Evolutionary conservation across 2,113 vertebrate genomes (phyloP), one percentile per base, ranked within the genome.

Genomic region (Brachyistius frenatus): DNA sequence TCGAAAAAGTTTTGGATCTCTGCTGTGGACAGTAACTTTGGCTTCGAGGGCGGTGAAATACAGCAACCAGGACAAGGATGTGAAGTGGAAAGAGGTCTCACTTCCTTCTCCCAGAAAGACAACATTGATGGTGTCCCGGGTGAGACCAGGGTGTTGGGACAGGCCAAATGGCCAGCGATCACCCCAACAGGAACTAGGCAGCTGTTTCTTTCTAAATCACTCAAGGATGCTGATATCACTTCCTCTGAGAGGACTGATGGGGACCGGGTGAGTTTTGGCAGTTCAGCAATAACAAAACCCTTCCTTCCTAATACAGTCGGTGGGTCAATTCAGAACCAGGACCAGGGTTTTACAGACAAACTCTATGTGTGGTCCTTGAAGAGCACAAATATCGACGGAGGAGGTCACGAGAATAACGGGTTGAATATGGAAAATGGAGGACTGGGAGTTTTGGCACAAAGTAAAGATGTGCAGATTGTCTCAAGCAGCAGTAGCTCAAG

Each of bases 321-420:
- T 33, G 61, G 47, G 37, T 57, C 53, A 66, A 87, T 41, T 74
- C 70, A 54, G 58, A 66, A 53, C 41, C 49, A 63, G n/a, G 7
- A 71, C 7, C 69, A 74, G 33, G 53, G 49, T 2, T 86, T 88
- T 46, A 66, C 33, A 57, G 52, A 76, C n/a, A 87, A 44, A 78
- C 62, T 53, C 1, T 84, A 79, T 5, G 0, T 0, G 2, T 93
- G 91, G 93, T 81, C 88, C 2, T 4, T 16, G 23, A 80, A 76
- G 13, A 53, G 62, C 30, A 33, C 53, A 44, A 49, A 72, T n/a
- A 9, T 62, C 53, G 37, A 52, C 2, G 11, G 46, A 2, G 79
- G 13, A 39, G 56, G 16, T 69, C 67, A 76, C 32, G 74, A 31
- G 4, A 58, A 62, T 50, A 15, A 81, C 66, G 35, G 0, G 3